phyloP scores from a whole-genome alignment of 2,113 vertebrate species.

The Cichladusa arquata region DNA sequence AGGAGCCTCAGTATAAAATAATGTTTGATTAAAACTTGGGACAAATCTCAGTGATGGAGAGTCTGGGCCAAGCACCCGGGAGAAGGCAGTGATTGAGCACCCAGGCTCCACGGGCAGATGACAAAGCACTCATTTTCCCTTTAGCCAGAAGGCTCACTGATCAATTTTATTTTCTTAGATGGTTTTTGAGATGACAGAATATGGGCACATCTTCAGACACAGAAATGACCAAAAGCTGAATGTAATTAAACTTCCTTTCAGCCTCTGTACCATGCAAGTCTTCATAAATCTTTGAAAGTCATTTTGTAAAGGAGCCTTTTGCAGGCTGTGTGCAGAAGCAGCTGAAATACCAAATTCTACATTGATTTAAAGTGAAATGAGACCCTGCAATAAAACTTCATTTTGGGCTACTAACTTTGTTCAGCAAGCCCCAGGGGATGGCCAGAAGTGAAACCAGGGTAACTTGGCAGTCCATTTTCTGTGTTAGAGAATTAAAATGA shows the following conservation, averaged over 20 bases:
- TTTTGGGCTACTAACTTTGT: neutral
- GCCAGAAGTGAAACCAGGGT: neutral
- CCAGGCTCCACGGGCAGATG: neutral
- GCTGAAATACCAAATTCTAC: neutral
- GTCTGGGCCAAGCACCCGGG: neutral
- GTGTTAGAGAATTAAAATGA: neutral
- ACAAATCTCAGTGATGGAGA: conserved; percentile 66
- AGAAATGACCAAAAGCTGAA: conserved; percentile 57
- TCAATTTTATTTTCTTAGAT: conserved; percentile 62
- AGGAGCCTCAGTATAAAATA: conserved; percentile 66
- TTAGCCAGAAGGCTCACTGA: conserved; percentile 60
- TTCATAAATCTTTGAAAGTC: conserved; percentile 41
- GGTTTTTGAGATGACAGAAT: conserved; percentile 36
- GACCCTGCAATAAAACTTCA: neutral
- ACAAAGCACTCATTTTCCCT: conserved; percentile 47
- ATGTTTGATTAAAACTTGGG: conserved; percentile 74
- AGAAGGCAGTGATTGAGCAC: conserved; percentile 68
- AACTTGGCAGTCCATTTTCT: neutral
- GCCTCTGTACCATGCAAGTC: conserved; percentile 3
- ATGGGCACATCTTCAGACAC: conserved; percentile 21
- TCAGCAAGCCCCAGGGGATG: neutral
- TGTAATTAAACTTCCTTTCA: conserved; percentile 56
- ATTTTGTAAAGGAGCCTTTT: neutral
- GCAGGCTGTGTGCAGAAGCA: neutral
- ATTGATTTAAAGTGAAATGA: neutral